Conservation (phyloP, 2,113 vertebrate species). For the Coregonus clupeaformis region DNA sequence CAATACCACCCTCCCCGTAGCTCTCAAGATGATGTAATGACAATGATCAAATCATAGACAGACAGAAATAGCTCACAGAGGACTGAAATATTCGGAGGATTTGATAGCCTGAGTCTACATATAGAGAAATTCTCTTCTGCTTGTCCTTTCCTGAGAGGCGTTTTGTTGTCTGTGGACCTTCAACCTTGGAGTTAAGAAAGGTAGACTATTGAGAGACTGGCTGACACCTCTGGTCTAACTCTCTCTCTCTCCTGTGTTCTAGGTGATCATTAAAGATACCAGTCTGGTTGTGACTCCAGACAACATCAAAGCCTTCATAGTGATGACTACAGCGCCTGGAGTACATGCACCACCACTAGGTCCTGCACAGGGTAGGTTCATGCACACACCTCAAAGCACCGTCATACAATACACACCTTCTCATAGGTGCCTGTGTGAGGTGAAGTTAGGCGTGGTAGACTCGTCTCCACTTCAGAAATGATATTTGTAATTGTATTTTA, state of each 20-base stretch:
- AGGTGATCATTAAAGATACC: slow-evolving; percentile 98
- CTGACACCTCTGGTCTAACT: not conserved
- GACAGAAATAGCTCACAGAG: not conserved
- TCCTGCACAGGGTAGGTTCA: slow-evolving; percentile 87
- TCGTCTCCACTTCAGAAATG: too few relatives aligned
- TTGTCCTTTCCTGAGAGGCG: too few relatives aligned
- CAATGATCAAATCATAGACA: not conserved
- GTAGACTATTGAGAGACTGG: not conserved
- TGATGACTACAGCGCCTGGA: slow-evolving; percentile 99
- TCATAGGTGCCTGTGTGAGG: too few relatives aligned
- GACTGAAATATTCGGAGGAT: too few relatives aligned
- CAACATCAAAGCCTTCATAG: slow-evolving; percentile 95
- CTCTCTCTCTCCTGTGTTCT: slow-evolving; percentile 24
- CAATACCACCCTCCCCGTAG: slow-evolving; percentile 50
- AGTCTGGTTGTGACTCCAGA: slow-evolving; percentile 92
- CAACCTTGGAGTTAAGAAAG: not conserved
- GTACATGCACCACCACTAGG: slow-evolving; percentile 89
- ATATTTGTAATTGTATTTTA: too few relatives aligned
- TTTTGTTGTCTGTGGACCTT: not conserved
- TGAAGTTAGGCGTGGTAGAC: too few relatives aligned
- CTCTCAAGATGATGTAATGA: slow-evolving; percentile 11
- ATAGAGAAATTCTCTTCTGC: too few relatives aligned
- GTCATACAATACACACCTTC: too few relatives aligned
- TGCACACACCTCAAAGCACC: too few relatives aligned
- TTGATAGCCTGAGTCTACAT: too few relatives aligned